phyloP scores from a whole-genome alignment of 2,797 vertebrate genomes.

The Pitangus sulphuratus region DNA sequence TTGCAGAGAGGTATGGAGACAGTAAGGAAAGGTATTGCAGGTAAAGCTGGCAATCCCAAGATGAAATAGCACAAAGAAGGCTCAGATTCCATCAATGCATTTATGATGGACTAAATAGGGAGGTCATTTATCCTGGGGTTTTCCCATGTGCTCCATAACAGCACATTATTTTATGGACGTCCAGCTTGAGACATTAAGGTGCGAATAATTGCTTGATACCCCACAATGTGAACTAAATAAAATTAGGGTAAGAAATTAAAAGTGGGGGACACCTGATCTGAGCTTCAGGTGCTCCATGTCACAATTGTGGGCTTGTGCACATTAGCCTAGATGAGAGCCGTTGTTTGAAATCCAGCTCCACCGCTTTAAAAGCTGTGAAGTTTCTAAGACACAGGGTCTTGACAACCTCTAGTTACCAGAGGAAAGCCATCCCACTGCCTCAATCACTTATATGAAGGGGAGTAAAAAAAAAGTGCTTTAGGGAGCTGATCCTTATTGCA shows the following conservation, averaged over 20 bases:
- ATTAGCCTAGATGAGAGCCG: background rate
- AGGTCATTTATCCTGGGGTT: background rate
- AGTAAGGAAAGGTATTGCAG: background rate
- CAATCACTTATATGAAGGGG: background rate
- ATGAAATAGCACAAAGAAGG: background rate
- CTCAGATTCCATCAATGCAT: background rate
- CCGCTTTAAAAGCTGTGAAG: background rate
- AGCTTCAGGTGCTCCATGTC: rapidly evolving
- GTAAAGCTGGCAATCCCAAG: background rate
- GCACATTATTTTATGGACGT: background rate
- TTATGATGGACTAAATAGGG: background rate
- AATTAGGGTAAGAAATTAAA: background rate
- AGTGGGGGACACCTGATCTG: background rate
- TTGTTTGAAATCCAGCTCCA: background rate
- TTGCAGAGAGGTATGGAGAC: background rate
- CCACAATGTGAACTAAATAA: background rate
- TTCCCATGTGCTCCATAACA: rapidly evolving
- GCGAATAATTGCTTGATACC: background rate
- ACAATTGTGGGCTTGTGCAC: background rate
- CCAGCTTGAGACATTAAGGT: background rate
- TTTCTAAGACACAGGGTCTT: background rate
- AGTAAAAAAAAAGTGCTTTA: background rate
- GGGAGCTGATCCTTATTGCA: background rate
- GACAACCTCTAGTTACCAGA: background rate
- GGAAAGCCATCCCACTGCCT: background rate